These are phyloP conservation scores for Macrophya annulata DNA, from an alignment of 2,888 invertebrate genomes.

Conservation along the genomic window DNA sequence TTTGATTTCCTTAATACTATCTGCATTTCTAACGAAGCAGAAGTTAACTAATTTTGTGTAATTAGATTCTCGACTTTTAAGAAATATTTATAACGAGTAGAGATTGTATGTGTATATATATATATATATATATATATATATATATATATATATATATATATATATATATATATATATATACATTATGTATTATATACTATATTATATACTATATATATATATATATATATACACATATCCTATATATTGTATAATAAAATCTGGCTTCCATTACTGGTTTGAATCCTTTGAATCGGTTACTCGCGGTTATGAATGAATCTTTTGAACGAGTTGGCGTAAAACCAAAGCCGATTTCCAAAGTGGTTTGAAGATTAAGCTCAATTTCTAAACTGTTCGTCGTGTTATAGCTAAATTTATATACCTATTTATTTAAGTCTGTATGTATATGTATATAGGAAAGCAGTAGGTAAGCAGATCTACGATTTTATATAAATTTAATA, in stretches of 20 bases:
- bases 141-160: neutral
- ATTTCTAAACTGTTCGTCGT: conserved; percentile 59
- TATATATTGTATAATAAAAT: neutral
- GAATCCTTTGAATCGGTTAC: conserved; percentile 39
- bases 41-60: neutral
- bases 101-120: neutral
- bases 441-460: neutral
- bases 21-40: neutral
- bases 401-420: neutral
- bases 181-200: too few relatives aligned
- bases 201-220: neutral
- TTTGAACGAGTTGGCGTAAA: conserved; percentile 69
- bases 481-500: conserved; percentile 67
- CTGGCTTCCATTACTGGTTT: neutral
- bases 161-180: neutral
- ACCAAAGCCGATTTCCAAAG: conserved; percentile 69
- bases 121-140: neutral
- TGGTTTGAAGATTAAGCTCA: conserved; percentile 71
- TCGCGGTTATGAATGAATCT: conserved; percentile 68
- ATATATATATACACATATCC: neutral
- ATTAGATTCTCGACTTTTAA: neutral
- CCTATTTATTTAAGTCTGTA: neutral
- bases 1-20: neutral
- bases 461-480: conserved; percentile 62
- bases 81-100: neutral